Conservation (phyloP, 2,113 vertebrate genomes). For the Cephalophus harveyi region DNA sequence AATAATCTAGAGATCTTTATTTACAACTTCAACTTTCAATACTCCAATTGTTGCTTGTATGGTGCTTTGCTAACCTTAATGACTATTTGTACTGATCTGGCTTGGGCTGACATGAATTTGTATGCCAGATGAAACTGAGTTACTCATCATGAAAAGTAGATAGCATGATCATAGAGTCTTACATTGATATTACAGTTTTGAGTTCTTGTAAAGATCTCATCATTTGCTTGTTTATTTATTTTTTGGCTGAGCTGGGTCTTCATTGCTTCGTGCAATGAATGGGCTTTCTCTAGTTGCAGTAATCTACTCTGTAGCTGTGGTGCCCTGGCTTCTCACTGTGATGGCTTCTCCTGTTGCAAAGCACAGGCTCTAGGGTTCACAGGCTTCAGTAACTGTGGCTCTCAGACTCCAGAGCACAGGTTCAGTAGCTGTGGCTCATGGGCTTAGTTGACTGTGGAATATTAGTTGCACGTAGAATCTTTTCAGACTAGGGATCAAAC, state of each 20-base stretch:
- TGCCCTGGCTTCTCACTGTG: not conserved
- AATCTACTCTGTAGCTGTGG: not conserved
- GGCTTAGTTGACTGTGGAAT: not conserved
- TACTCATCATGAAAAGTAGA: not conserved
- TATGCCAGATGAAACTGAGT: not conserved
- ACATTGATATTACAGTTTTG: not conserved
- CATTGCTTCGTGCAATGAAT: not conserved
- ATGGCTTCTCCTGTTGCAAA: rapidly evolving
- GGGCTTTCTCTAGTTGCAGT: not conserved
- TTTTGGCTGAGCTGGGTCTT: not conserved
- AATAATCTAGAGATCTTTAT: not conserved
- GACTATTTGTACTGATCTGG: not conserved
- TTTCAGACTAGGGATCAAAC: not conserved
- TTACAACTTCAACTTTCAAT: not conserved
- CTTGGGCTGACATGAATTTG: not conserved
- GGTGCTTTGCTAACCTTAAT: not conserved
- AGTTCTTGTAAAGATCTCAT: not conserved
- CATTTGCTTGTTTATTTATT: not conserved
- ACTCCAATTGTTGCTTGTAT: not conserved
- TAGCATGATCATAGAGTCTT: not conserved
- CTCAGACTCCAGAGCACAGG: not conserved
- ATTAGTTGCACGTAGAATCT: not conserved
- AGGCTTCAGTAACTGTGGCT: not conserved
- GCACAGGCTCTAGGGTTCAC: not conserved
- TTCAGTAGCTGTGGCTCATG: not conserved